phyloP scores from a whole-genome alignment of 2,113 vertebrate genomes.

The Sclerurus mexicanus region DNA sequence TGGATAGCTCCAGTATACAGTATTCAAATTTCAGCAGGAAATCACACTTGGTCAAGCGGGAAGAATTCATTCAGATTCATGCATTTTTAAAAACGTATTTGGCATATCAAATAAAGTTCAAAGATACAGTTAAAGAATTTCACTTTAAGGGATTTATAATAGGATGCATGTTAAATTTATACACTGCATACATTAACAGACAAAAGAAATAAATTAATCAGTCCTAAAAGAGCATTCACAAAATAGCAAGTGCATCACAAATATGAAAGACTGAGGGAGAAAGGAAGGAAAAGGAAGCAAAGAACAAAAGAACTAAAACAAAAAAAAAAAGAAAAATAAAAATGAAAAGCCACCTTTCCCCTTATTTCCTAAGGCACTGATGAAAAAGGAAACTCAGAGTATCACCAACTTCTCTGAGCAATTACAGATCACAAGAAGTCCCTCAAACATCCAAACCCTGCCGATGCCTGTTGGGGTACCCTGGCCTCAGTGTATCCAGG shows the following conservation, averaged over 20 bases:
- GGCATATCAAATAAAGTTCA: slow-evolving; percentile 34
- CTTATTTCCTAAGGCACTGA: background rate
- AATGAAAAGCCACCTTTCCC: background rate
- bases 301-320: background rate
- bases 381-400: background rate
- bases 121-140: slow-evolving; percentile 13
- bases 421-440: slow-evolving; percentile 1
- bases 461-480: background rate
- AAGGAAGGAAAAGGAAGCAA: background rate
- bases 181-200: slow-evolving; percentile 19
- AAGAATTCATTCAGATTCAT: slow-evolving; percentile 28
- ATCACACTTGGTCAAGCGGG: slow-evolving; percentile 22
- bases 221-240: slow-evolving; percentile 3
- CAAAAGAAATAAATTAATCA: slow-evolving; percentile 19
- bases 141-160: slow-evolving; percentile 28
- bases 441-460: background rate
- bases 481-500: slow-evolving; percentile 35
- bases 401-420: slow-evolving; percentile 19
- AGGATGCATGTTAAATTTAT: slow-evolving; percentile 30
- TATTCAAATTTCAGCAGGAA: slow-evolving; percentile 49
- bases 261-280: background rate
- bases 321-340: rapidly evolving
- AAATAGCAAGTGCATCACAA: background rate
- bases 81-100: slow-evolving; percentile 6
- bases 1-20: background rate